phyloP scores from a whole-genome alignment of 2,888 invertebrate species.

The Adineta ricciae region DNA sequence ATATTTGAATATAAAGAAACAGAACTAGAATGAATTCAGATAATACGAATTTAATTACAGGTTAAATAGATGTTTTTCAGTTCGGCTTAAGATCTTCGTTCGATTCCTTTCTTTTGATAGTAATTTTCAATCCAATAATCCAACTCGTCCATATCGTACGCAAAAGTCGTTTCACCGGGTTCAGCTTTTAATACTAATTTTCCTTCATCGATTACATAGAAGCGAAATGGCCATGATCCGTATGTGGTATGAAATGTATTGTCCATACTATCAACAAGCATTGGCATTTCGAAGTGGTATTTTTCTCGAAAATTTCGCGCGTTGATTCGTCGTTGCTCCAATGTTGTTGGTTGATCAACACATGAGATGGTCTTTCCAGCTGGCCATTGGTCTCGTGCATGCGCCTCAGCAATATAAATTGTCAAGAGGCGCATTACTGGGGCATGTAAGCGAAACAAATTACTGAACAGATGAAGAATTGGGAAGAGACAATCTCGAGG shows the following conservation, averaged over 20 bases:
- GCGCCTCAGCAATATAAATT: conserved; percentile 11
- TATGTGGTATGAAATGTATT: conserved; percentile 2
- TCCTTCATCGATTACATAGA: not conserved
- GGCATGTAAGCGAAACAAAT: not conserved
- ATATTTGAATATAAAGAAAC: not conserved
- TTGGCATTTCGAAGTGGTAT: not conserved
- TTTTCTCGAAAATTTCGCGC: not conserved
- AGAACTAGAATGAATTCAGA: not conserved
- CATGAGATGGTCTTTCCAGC: not conserved
- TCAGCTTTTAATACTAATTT: not conserved
- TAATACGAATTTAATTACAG: no score
- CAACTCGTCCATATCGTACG: not conserved
- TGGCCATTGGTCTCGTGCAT: conserved; percentile 17
- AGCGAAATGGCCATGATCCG: conserved; percentile 5
- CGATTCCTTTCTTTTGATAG: not conserved
- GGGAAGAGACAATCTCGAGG: not conserved
- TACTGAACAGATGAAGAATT: not conserved
- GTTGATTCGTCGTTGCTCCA: not conserved
- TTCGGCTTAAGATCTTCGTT: not conserved
- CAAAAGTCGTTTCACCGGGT: not conserved
- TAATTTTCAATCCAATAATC: not conserved
- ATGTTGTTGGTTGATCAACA: conserved; percentile 4
- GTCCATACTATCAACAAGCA: conserved; percentile 1
- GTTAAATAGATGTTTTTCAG: not conserved
- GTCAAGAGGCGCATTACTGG: not conserved